Percentiles rank a stretch among this genome's conserved stretches.
Conservation (phyloP, 2,888 invertebrate species). For the Pelosia muscerda region DNA sequence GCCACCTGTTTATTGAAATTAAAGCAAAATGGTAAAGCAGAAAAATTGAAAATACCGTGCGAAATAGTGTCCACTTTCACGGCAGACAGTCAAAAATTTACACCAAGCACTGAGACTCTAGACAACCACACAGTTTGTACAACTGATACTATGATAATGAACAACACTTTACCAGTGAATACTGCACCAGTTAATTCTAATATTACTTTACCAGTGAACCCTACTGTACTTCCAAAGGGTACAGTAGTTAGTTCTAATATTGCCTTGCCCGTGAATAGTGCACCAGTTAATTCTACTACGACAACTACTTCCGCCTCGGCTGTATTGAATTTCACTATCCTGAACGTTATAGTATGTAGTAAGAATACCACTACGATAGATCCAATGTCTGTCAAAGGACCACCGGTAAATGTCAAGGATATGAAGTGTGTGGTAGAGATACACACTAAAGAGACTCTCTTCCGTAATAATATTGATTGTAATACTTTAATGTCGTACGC, state of each 20-base stretch:
- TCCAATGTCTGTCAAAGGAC: slow-evolving; percentile 69
- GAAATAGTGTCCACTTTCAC: slow-evolving; percentile 82
- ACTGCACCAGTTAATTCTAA: slow-evolving; percentile 18
- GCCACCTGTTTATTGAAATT: slow-evolving; percentile 73
- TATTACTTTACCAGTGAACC: not conserved
- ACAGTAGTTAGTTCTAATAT: not conserved
- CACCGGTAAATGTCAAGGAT: slow-evolving; percentile 57
- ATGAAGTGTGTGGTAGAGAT: slow-evolving; percentile 76
- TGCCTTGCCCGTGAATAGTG: slow-evolving; percentile 20
- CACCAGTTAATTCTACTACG: slow-evolving; percentile 23
- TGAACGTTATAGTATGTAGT: slow-evolving; percentile 62
- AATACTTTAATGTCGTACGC: slow-evolving; percentile 67
- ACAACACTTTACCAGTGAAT: slow-evolving; percentile 41
- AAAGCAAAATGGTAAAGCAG: slow-evolving; percentile 64
- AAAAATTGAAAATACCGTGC: slow-evolving; percentile 75
- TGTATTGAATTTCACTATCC: slow-evolving; percentile 38
- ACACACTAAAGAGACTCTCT: slow-evolving; percentile 58
- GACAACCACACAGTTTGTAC: slow-evolving; percentile 67
- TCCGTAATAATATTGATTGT: slow-evolving; percentile 70
- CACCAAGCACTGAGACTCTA: slow-evolving; percentile 46
- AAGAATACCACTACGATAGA: slow-evolving; percentile 61
- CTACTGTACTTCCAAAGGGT: not conserved
- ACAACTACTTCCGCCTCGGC: slow-evolving; percentile 26
- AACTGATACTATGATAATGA: slow-evolving; percentile 61
- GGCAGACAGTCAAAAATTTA: slow-evolving; percentile 61